Evolutionary conservation across 2,113 vertebrate species (phyloP), one percentile per base, ranked within the genome.

Genomic region (Pica pica): DNA sequence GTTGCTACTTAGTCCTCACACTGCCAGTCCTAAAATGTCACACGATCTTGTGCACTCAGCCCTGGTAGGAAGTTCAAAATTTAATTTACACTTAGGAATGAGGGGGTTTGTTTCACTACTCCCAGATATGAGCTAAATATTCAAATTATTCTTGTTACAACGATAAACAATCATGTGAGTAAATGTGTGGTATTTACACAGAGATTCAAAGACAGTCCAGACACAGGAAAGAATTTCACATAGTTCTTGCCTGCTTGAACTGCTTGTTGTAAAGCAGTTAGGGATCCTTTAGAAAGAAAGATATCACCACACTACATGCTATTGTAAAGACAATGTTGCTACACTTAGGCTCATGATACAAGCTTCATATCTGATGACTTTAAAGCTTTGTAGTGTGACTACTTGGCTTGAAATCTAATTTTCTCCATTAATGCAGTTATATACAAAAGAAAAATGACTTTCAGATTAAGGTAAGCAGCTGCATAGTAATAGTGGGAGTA

Each of bases 381-480:
- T 88, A 94, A 94, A 96, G 73, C 94, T 97, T 98, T 90, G 74
- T 73, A 97, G 90, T 96, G 93, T 83, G 92, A 96, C 89, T 90
- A 53, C 61, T 94, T 96, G 67, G 86, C 89, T 96, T 96, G 90
- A 97, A 97, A 97, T 95, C 95, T 92, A 90, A 97, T 97, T 97
- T 97, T 94, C 92, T 94, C 69, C 89, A 96, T 97, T 96, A 96
- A 93, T 92, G 84, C 89, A 95, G 88, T 93, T 96, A 97, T 96
- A 97, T 83, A 90, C 65, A 97, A 96, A 97, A 97, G 63, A 85
- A 95, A 93, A 96, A 97, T 89, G 24, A 95, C 90, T 97, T 98
- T 95, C 95, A 96, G 95, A 97, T 97, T 97, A 97, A 97, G 89
- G 71, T 94, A 94, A 97, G 81, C 12, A 68, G 81, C 70, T 94